Base-by-base conservation (phyloP, 92 coral and sea anemone genomes). In the Palythoa grandiflora region DNA sequence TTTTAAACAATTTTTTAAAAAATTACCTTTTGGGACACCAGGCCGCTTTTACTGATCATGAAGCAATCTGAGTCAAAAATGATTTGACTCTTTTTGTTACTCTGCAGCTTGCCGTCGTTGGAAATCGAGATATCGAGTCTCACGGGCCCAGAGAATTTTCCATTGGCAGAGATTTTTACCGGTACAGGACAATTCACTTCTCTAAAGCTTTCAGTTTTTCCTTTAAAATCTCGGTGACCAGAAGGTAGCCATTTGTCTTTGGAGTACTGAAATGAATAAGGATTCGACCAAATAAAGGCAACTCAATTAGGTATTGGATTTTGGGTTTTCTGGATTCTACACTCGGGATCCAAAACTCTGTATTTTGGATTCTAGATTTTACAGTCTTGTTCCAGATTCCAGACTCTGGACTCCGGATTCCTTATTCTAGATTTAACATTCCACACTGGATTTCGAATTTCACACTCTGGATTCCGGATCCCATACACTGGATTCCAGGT, bases 131-230 rank as follows among this genome's bases (percentile, higher is more conserved):
- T 68, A 36, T 81, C 86, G 7, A 81, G 75, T 19, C 48, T 81
- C 38, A 81, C 86, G 10, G 86, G 86, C 9, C 86, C 86, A 44
- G 86, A 68, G 73, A 81, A 81, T 63, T 81, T 81, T 19, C 86
- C 66, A 35, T 66, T 51, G 4, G 47, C 86, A 6, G 48, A 3
- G 57, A 60, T 44, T 20, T 68, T 28, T 15, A 81, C 61, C 12
- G 86, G 86, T 54, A 65, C 75, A 16, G 9, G 75, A 19, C 86
- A 81, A 16, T 81, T 63, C 1, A 81, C 86, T 38, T 81, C 86
- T 36, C 86, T 68, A 47, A 81, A 81, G 73, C 61, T 81, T 3
- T 81, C 75, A 5, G 44, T 38, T 44, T 66, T 51, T 0, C 75
- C 86, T 19, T 81, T 81, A 13, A 75, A 44, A 17, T 63, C 76